Percentiles rank a stretch among this genome's conserved stretches.
These are phyloP conservation scores for Callinectes sapidus DNA, from an alignment of 2,888 invertebrate species.

Conservation along the genomic window DNA sequence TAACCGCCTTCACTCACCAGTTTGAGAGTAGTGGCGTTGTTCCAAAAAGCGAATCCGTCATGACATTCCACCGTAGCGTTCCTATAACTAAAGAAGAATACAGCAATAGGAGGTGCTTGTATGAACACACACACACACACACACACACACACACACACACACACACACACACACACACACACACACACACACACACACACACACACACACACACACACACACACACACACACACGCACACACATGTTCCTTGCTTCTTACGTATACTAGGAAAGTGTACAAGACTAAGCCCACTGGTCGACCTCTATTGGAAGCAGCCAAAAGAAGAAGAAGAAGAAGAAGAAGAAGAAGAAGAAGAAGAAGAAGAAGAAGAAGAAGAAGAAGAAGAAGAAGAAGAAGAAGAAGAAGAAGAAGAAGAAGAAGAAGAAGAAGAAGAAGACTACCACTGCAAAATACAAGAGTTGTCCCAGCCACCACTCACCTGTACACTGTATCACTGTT, in stretches of 20 bases:
- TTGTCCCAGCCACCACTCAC: neutral
- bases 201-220: conserved; percentile 23
- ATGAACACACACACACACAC: neutral
- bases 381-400: too few relatives aligned
- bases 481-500: neutral
- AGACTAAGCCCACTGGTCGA: too few relatives aligned
- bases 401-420: too few relatives aligned
- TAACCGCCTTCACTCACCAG: neutral
- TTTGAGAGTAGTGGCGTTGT: neutral
- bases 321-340: too few relatives aligned
- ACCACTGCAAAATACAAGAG: too few relatives aligned
- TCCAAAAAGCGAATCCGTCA: neutral
- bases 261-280: too few relatives aligned
- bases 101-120: neutral
- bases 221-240: neutral
- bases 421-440: too few relatives aligned
- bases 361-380: too few relatives aligned
- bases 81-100: neutral
- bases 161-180: conserved; percentile 39
- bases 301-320: too few relatives aligned
- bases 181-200: neutral
- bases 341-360: too few relatives aligned
- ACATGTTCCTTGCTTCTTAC: neutral
- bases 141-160: conserved; percentile 48
- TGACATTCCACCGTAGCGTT: neutral